Conservation (phyloP, 2,113 vertebrate species). For the Passer montanus region DNA sequence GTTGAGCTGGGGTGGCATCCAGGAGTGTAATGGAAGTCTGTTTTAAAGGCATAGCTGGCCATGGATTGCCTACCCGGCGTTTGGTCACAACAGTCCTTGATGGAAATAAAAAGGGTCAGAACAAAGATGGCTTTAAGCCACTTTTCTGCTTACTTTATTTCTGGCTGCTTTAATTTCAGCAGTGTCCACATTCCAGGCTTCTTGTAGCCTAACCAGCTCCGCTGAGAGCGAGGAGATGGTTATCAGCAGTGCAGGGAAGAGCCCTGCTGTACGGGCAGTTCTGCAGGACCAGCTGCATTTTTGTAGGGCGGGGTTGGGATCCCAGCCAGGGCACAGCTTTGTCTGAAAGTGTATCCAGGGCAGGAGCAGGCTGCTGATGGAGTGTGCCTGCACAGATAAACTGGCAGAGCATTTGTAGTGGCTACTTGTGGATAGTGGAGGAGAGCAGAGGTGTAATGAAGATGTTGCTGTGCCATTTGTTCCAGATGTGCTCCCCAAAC, state of each 20-base stretch:
- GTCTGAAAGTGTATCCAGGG: fast-evolving
- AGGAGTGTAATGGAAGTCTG: neutral
- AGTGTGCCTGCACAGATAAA: neutral
- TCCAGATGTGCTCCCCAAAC: neutral
- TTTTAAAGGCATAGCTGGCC: neutral
- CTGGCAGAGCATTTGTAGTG: fast-evolving
- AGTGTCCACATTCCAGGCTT: neutral
- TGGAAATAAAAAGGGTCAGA: neutral
- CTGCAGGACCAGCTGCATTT: conserved; percentile 11
- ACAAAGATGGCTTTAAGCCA: neutral
- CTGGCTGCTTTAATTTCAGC: neutral
- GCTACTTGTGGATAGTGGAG: fast-evolving
- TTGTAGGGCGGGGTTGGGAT: neutral
- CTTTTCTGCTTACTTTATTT: neutral
- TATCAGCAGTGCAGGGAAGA: neutral
- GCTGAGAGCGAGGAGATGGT: neutral
- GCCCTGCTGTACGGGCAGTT: neutral
- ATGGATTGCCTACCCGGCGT: fast-evolving
- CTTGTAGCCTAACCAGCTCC: neutral
- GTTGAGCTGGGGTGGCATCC: neutral
- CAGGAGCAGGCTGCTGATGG: neutral
- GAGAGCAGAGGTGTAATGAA: neutral
- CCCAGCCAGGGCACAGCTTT: neutral
- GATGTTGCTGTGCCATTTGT: neutral
- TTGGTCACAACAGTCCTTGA: neutral